Evolutionary conservation across 2,797 vertebrate species (phyloP), one percentile per base, ranked within the genome.

Genomic region (Odontamblyopus lacepedii): DNA sequence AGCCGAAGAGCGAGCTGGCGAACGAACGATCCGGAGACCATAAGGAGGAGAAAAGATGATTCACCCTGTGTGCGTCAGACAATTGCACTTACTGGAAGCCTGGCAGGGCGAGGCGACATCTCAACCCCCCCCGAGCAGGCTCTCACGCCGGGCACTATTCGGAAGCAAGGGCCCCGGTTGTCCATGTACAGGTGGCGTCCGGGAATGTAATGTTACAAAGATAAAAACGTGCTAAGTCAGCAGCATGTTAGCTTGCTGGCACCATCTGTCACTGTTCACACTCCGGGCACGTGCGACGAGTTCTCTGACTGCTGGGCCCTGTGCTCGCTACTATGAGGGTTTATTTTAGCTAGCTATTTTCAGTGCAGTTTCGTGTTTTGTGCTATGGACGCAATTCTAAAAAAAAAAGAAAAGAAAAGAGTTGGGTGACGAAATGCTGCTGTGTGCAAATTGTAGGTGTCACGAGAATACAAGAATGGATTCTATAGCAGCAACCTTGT

Each of bases 51-150:
- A 59, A 71, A 75, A 86, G 55, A 86, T 93, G 91, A 92, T 87
- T 91, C 90, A 92, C 81, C 55, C 9, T 26, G 55, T 57, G 77
- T 89, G 90, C 85, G 89, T 93, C 90, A 92, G 88, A 89, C 83
- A 16, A 77, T 67, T 63, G 78, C 76, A 88, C 87, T 88, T 85
- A 90, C 88, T 90, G 80, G 77, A 90, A 90, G 85, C 86, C 86
- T 89, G 79, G 70, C 77, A 51, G 84, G 69, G 59, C 67, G 63
- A 70, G 81, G 84, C 55, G 86, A 88, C 84, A 83, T 88, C 86
- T 85, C 85, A 88, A 89, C 79, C 79, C 78, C 79, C 56, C 55
- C 55, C 53, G 9, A 78, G 53, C 44, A 60, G 70, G 69, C 70
- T 57, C 65, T 55, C 62, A 61, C 11, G 30, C 70, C 59, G 65